Base-by-base conservation (phyloP, 2,797 vertebrate genomes). In the Sciurus carolinensis region DNA sequence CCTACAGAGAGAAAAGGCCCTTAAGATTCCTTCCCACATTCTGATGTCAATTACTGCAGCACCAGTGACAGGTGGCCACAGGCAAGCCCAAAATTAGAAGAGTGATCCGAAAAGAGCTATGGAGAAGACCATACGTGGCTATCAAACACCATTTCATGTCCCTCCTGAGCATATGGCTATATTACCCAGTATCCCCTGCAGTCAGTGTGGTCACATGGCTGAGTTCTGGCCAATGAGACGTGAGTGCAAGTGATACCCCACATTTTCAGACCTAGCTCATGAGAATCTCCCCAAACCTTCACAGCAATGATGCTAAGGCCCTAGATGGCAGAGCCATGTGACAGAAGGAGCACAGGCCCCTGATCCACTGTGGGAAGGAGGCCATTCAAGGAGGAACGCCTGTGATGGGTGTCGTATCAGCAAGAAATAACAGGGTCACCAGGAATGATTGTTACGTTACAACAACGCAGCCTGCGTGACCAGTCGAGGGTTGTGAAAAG, bases 101-200 rank as follows among this genome's bases (percentile, higher is more conserved):
- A 67, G 50, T 3, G 11, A 81, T 69, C 50, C 72, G 28, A 71
- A 87, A 95, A 52, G 13, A 69, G 64, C 86, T 52, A 36, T 15
- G 73, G 42, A 0, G 28, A 86, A 84, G 33, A 83, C 30, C 14
- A 1, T 39, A 26, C 3, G 9, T 39, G 47, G 18, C 47, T 73
- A 93, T 6, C 59, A 89, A 79, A 96, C 8, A 92, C 39, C 42
- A 22, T 22, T 79, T 67, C 30, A 18, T 69, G 47, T 28, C 30
- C 26, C 76, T 39, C 7, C 64, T 30, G 30, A 50, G 18, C 11
- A 11, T 36, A 54, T 0, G 42, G 22, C 72, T 73, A 36, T 44
- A 62, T 86, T 88, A 83, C 52, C 92, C 93, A 96, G 75, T 15
- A 90, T 4, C 47, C 44, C 47, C 57, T 80, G 92, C 1, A 22